A percentile compares a stretch with the other conserved stretches of the same genome.
Evolutionary conservation across 1,140 invertebrate species (phyloP).

Genomic region (Drosophila lowei): DNA sequence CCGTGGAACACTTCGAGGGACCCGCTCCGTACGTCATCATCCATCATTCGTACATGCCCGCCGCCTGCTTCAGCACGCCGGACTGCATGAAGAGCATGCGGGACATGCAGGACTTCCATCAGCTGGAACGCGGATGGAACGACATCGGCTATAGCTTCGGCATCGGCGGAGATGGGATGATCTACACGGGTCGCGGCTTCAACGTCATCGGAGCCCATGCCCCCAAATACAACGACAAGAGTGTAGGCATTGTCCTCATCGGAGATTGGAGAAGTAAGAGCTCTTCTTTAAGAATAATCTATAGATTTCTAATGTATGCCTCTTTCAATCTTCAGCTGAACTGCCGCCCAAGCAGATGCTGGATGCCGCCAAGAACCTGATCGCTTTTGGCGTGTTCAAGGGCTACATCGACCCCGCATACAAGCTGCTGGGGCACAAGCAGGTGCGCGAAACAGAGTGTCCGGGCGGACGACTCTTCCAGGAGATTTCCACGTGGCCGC

Average conservation of each 20-base stretch:
- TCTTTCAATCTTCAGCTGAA: conserved; percentile 82
- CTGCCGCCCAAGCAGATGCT: conserved; percentile 86
- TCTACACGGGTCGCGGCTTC: conserved; percentile 91
- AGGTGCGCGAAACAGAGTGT: conserved; percentile 88
- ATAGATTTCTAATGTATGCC: neutral
- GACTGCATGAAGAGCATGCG: conserved; percentile 85
- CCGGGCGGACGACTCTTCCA: conserved; percentile 87
- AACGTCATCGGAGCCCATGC: conserved; percentile 88
- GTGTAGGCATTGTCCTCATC: conserved; percentile 90
- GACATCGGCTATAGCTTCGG: conserved; percentile 92
- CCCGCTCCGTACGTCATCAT: conserved; percentile 90
- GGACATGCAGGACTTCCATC: conserved; percentile 86
- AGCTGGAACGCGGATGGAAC: conserved; percentile 86
- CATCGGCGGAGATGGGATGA: conserved; percentile 89
- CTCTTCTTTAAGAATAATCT: neutral
- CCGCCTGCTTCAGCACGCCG: conserved; percentile 84
- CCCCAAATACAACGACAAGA: conserved; percentile 87
- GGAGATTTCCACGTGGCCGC: conserved; percentile 87
- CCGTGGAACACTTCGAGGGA: conserved; percentile 83
- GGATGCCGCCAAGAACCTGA: conserved; percentile 85
- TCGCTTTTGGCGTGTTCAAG: conserved; percentile 85
- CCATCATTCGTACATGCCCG: conserved; percentile 88
- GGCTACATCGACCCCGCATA: conserved; percentile 86
- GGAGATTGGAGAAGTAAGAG: conserved; percentile 86
- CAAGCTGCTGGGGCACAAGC: conserved; percentile 88